These are phyloP conservation scores for Nyctibius bracteatus DNA, from an alignment of 2,113 vertebrate genomes.

Conservation along the genomic window DNA sequence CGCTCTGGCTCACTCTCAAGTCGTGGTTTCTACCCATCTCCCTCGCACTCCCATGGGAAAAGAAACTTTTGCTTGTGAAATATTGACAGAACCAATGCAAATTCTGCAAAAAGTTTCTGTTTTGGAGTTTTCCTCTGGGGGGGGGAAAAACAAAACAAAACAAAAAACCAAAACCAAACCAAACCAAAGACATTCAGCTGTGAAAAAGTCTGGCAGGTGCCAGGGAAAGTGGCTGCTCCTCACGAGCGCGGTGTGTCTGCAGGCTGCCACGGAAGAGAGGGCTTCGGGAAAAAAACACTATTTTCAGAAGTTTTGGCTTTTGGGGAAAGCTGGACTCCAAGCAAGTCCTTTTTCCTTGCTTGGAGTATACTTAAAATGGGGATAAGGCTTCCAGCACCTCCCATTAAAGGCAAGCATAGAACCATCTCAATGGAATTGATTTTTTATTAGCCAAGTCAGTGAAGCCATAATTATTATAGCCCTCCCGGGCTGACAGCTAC, in stretches of 20 bases:
- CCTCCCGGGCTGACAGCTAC: constrained; percentile 10
- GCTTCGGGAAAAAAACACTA: not conserved
- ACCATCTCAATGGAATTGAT: not conserved
- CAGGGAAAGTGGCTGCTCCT: not conserved
- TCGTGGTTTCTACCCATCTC: not conserved
- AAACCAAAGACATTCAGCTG: not conserved
- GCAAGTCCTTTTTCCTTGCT: not conserved
- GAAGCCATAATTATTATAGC: not conserved
- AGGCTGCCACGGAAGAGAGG: not conserved
- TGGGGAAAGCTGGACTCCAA: not conserved
- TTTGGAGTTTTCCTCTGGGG: not conserved
- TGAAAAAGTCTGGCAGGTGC: not conserved
- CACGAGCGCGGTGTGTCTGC: accelerated
- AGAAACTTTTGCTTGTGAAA: not conserved
- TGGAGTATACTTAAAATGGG: not conserved
- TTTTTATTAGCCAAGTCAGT: not conserved
- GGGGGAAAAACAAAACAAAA: not conserved
- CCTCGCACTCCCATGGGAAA: not conserved
- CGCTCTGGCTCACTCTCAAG: not conserved
- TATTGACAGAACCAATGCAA: not conserved
- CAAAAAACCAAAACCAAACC: not conserved
- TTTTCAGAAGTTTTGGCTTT: not conserved
- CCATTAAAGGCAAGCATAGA: not conserved
- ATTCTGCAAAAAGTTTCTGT: not conserved
- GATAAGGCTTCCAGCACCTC: not conserved